These are phyloP conservation scores for Microplitis deprimator DNA, from an alignment of 2,888 invertebrate species.

Conservation along the genomic window DNA sequence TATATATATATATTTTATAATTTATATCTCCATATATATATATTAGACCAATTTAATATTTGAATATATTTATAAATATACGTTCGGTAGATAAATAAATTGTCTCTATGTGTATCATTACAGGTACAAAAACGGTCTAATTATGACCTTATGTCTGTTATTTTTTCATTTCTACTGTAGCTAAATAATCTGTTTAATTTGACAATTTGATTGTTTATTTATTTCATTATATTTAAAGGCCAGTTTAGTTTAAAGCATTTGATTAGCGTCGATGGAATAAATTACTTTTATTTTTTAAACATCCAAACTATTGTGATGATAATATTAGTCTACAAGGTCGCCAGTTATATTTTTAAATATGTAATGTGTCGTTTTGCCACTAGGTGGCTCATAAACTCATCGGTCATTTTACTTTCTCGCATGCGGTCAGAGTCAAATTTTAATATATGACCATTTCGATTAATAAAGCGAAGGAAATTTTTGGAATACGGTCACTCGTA, in stretches of 20 bases:
- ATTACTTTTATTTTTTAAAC: background rate
- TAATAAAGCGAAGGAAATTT: no score
- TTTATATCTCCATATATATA: conserved; percentile 16
- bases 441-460: no score
- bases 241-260: conserved; percentile 25
- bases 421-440: no score
- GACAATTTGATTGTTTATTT: conserved; percentile 10
- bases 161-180: conserved; percentile 45
- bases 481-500: no score
- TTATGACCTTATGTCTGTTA: conserved; percentile 33
- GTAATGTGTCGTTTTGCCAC: no score
- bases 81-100: conserved; percentile 64
- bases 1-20: conserved; percentile 17
- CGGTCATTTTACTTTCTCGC: no score
- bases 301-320: conserved; percentile 20
- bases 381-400: no score
- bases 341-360: no score
- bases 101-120: conserved; percentile 55
- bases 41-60: conserved; percentile 17
- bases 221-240: conserved; percentile 29
- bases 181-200: conserved; percentile 20
- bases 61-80: conserved; percentile 7
- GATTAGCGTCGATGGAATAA: conserved; percentile 21
- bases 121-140: conserved; percentile 62
- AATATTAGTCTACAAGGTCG: conserved; percentile 6